These are phyloP conservation scores for Gymnoscopelus microlampas DNA, from an alignment of 2,797 vertebrate species.

Conservation along the genomic window DNA sequence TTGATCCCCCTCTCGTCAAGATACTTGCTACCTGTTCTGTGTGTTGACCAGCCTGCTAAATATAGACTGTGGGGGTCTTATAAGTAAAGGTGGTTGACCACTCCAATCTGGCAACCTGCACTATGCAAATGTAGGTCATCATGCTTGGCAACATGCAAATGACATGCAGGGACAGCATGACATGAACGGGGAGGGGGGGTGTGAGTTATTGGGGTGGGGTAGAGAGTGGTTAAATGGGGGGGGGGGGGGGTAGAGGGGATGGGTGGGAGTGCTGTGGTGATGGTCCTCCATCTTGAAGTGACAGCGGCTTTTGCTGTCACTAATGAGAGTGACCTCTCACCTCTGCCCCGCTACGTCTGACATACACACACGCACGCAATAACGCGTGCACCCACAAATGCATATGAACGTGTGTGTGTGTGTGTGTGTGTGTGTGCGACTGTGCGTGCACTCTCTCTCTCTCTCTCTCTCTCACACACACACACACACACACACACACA, in stretches of 20 bases:
- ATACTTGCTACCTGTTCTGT: conserved; percentile 35
- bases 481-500: conserved; percentile 3
- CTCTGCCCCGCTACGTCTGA: conserved; percentile 21
- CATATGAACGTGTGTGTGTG: too few relatives aligned
- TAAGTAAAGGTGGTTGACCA: conserved; percentile 37
- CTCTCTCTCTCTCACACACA: too few relatives aligned
- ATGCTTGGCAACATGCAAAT: conserved; percentile 53
- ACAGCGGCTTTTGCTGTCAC: conserved; percentile 42
- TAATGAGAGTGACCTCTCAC: conserved; percentile 61
- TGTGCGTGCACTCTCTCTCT: too few relatives aligned
- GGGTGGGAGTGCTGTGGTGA: conserved; percentile 28
- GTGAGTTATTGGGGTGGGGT: conserved; percentile 12
- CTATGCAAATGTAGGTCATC: conserved; percentile 78
- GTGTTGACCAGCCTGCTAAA: conserved; percentile 55
- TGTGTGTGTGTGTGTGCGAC: too few relatives aligned
- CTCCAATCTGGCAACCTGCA: conserved; percentile 54
- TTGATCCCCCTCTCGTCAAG: conserved; percentile 16
- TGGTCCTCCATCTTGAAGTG: conserved; percentile 50
- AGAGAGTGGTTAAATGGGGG: conserved; percentile 1
- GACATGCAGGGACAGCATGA: conserved; percentile 49
- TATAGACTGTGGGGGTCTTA: conserved; percentile 22
- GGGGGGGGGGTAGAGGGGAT: conserved; percentile 27
- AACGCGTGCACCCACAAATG: background rate
- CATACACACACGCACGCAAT: conserved; percentile 19
- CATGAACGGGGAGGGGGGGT: conserved; percentile 7